A percentile compares a stretch with the other conserved stretches of the same genome.
phyloP scores from a whole-genome alignment of 2,888 invertebrate genomes.

The Drosophila atripex region DNA sequence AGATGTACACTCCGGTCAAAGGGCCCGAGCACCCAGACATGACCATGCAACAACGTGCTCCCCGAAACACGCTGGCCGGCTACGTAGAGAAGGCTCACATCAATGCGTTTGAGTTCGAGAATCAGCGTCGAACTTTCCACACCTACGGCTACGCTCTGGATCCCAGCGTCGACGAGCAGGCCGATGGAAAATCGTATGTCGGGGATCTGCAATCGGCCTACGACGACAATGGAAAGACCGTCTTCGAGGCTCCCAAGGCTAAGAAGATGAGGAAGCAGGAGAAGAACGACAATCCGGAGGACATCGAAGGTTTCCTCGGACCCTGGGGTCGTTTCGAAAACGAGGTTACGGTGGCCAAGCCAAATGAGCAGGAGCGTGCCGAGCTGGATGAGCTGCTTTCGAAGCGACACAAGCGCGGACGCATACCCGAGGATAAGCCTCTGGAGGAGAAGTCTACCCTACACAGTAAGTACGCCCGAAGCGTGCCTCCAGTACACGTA shows the following conservation, averaged over 20 bases:
- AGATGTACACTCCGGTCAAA: constrained; percentile 94
- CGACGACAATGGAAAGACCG: constrained; percentile 91
- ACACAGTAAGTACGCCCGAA: constrained; percentile 88
- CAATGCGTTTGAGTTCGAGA: constrained; percentile 98
- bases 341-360: constrained; percentile 94
- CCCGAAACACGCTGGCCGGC: constrained; percentile 96
- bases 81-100: constrained; percentile 97
- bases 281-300: constrained; percentile 94
- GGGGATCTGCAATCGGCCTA: constrained; percentile 88
- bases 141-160: constrained; percentile 98
- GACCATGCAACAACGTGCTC: constrained; percentile 94
- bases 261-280: constrained; percentile 93
- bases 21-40: constrained; percentile 97
- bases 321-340: constrained; percentile 98
- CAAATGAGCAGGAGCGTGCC: constrained; percentile 96
- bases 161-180: constrained; percentile 90
- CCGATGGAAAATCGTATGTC: constrained; percentile 85
- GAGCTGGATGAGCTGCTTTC: constrained; percentile 97
- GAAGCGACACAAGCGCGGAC: constrained; percentile 94
- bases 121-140: constrained; percentile 96
- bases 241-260: constrained; percentile 94
- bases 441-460: constrained; percentile 97
- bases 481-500: accelerated
- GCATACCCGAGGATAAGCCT: constrained; percentile 95
- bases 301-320: constrained; percentile 97